A percentile compares a stretch with the other conserved stretches of the same genome.
Evolutionary conservation across 2,888 invertebrate species (phyloP).

Genomic region (Ceramica pisi): DNA sequence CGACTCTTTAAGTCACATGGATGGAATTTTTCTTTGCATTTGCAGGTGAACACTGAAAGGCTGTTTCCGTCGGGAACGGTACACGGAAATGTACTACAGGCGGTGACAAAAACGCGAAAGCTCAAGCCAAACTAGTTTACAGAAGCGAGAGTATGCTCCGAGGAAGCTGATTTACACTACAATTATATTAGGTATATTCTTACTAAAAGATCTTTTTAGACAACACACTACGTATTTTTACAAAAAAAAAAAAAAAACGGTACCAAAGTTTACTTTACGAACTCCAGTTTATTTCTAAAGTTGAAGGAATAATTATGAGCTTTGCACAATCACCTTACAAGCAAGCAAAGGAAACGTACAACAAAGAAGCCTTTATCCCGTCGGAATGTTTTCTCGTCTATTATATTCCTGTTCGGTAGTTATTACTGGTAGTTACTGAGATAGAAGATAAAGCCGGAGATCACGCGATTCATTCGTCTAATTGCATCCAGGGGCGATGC

Average conservation of each 20-base stretch:
- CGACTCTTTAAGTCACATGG: slow-evolving; percentile 60
- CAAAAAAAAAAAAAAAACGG: slow-evolving; percentile 1
- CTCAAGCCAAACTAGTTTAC: slow-evolving; percentile 79
- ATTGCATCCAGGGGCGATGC: slow-evolving; percentile 78
- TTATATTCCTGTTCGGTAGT: slow-evolving; percentile 77
- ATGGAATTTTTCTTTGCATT: slow-evolving; percentile 75
- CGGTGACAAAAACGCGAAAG: slow-evolving; percentile 79
- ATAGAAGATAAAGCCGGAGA: slow-evolving; percentile 80
- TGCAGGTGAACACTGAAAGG: slow-evolving; percentile 82
- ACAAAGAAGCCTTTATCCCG: slow-evolving; percentile 76
- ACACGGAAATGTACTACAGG: slow-evolving; percentile 85
- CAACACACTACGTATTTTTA: slow-evolving; percentile 4
- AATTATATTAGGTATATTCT: slow-evolving; percentile 56
- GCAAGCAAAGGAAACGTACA: slow-evolving; percentile 70
- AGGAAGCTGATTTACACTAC: slow-evolving; percentile 52
- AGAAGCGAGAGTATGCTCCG: slow-evolving; percentile 55
- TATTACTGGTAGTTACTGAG: slow-evolving; percentile 78
- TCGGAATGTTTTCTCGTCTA: slow-evolving; percentile 69
- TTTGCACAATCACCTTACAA: slow-evolving; percentile 50
- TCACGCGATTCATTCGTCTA: slow-evolving; percentile 85
- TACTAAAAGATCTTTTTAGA: slow-evolving; percentile 22
- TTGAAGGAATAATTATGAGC: slow-evolving; percentile 47
- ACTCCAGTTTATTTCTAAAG: slow-evolving; percentile 42
- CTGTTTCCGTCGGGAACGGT: slow-evolving; percentile 81
- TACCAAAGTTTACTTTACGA: not conserved